These are phyloP conservation scores for Aelia acuminata DNA, from an alignment of 2,888 invertebrate species.

Conservation along the genomic window DNA sequence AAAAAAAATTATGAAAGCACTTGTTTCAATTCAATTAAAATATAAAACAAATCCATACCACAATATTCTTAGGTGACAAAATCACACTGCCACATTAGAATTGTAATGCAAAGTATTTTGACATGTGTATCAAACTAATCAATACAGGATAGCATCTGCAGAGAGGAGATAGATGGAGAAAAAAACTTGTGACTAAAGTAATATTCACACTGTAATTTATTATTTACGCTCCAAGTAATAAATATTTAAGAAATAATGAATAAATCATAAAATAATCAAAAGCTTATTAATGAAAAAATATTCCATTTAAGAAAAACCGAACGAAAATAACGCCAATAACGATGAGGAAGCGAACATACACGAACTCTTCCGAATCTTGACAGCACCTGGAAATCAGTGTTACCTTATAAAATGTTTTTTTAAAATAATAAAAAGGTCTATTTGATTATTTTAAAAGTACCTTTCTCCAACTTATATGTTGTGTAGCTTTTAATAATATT, in stretches of 20 bases:
- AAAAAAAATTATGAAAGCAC: background rate
- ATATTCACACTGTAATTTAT: background rate
- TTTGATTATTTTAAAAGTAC: background rate
- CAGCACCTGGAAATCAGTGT: background rate
- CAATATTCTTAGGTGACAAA: background rate
- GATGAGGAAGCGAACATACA: background rate
- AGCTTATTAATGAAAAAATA: background rate
- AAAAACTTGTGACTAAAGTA: background rate
- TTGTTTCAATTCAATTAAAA: background rate
- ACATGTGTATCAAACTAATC: slow-evolving; percentile 1
- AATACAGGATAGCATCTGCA: background rate
- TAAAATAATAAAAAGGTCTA: background rate
- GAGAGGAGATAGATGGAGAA: background rate
- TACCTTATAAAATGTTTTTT: background rate
- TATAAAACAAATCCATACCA: background rate
- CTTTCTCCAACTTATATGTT: too few relatives aligned
- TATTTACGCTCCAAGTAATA: background rate
- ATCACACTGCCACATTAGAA: background rate
- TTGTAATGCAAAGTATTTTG: background rate
- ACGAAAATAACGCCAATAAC: slow-evolving; percentile 33
- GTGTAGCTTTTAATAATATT: too few relatives aligned
- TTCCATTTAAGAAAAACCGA: slow-evolving; percentile 1
- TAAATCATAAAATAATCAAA: background rate
- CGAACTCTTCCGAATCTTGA: background rate
- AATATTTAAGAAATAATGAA: background rate